A percentile compares a stretch with the other conserved stretches of the same genome.
These are phyloP conservation scores for mouse (Mus musculus) DNA, from an alignment of 2,113 vertebrate genomes.

Conservation along the genomic window DNA sequence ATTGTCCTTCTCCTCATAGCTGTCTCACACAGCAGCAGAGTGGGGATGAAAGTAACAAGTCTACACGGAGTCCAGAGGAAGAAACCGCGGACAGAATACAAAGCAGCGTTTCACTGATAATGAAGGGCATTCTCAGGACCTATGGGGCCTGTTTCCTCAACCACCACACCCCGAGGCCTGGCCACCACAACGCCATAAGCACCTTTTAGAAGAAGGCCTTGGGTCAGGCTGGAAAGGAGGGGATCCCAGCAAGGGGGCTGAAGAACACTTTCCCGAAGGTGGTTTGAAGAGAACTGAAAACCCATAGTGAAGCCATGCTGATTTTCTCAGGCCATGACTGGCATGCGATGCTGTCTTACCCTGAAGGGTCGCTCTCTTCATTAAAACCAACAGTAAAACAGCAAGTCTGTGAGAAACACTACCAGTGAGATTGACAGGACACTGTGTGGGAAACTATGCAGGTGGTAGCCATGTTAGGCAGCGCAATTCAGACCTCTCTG, in stretches of 20 bases:
- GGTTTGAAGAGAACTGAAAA: background rate
- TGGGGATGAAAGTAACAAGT: background rate
- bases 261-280: background rate
- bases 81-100: background rate
- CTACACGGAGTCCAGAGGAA: background rate
- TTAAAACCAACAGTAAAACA: conserved; percentile 17
- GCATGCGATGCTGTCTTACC: background rate
- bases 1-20: background rate
- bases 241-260: background rate
- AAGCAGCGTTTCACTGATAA: background rate
- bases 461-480: background rate
- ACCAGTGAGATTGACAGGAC: background rate
- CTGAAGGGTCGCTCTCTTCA: background rate
- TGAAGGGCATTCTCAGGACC: background rate
- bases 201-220: background rate
- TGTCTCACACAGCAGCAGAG: background rate
- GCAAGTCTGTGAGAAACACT: background rate
- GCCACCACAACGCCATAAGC: background rate
- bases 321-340: background rate
- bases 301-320: background rate
- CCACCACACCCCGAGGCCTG: background rate
- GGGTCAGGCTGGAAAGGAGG: background rate
- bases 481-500: background rate
- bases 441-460: background rate
- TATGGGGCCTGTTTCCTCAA: background rate